Conservation (phyloP, 2,797 vertebrate species). For the Bryconaethiops microstoma region DNA sequence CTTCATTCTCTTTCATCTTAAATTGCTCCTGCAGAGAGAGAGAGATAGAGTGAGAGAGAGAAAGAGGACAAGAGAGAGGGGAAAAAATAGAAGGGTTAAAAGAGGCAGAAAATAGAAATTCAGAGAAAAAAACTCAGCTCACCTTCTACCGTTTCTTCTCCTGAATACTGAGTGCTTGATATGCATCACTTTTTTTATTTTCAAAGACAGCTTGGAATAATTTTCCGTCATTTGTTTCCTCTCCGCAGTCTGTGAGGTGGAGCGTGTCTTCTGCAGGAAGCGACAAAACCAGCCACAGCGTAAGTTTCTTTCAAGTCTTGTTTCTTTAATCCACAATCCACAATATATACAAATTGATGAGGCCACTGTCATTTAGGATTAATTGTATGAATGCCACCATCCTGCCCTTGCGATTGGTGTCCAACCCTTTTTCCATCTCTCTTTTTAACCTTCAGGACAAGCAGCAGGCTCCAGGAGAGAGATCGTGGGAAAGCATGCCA, state of each 20-base stretch:
- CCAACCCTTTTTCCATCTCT: neutral
- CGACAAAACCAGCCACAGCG: slow-evolving; percentile 85
- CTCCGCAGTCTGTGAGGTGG: slow-evolving; percentile 82
- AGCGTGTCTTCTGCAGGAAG: slow-evolving; percentile 87
- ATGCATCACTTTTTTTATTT: neutral
- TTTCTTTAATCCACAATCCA: neutral
- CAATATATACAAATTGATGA: neutral
- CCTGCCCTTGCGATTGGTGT: neutral
- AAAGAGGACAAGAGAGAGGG: no score
- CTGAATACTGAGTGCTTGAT: slow-evolving; percentile 17
- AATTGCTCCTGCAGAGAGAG: slow-evolving; percentile 6
- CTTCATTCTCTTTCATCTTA: slow-evolving; percentile 24
- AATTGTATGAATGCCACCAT: neutral
- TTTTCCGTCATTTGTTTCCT: slow-evolving; percentile 62
- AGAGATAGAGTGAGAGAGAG: neutral
- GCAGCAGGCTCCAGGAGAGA: slow-evolving; percentile 90
- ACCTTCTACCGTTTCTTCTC: neutral
- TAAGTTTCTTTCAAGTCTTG: slow-evolving; percentile 70
- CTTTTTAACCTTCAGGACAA: slow-evolving; percentile 84
- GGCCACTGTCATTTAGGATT: no score
- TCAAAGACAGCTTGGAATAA: slow-evolving; percentile 64
- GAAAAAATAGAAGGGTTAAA: slow-evolving; percentile 8
- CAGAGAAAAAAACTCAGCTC: slow-evolving; percentile 4
- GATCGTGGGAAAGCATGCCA: slow-evolving; percentile 95
- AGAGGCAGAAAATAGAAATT: slow-evolving; percentile 28